Base-by-base conservation (phyloP, 2,888 invertebrate genomes). In the Diarsia dahlii region DNA sequence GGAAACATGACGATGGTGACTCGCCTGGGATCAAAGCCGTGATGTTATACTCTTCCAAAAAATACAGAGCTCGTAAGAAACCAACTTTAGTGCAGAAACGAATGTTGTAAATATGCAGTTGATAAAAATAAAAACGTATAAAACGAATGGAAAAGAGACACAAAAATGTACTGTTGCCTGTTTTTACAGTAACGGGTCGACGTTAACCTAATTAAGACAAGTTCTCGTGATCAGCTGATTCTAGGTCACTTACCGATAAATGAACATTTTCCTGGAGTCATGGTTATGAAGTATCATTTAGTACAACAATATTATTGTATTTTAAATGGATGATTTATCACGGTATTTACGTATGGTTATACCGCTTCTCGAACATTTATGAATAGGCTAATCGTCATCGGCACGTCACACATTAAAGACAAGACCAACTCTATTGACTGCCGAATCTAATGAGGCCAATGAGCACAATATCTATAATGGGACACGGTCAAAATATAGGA, bases 141-240 rank as follows among this genome's bases (percentile, higher is more conserved):
- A 81, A 84, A 74, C 58, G 67, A 78, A 73, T 69, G 71, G 72
- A 76, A 78, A 69, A 62, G 60, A 80, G 74, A 73, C 76, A 71
- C 67, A 75, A 84, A 85, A 85, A 60, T 70, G 46, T 80, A 78
- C 63, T 69, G 73, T 78, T 78, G 66, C 76, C 74, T 63, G 77
- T 80, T 83, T 84, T 78, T 80, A 78, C 80, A 45, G 84, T 85
- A 85, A 87, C 80, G 74, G 76, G 74, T 76, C 62, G 64, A 74
- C 72, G 78, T 85, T 85, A 85, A 85, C 86, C 86, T 80, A 84
- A 85, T 86, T 84, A 82, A 82, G 71, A 87, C 87, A 70, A 86
- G 87, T 87, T 87, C 86, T 87, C 62, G 84, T 73, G 81, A 82
- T 83, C 89, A 87, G 77, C 83, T 82, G 85, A 71, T 89, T 88